These are phyloP conservation scores for Schizopygopsis malacanthus DNA, from an alignment of 2,797 vertebrate species.

Conservation along the genomic window DNA sequence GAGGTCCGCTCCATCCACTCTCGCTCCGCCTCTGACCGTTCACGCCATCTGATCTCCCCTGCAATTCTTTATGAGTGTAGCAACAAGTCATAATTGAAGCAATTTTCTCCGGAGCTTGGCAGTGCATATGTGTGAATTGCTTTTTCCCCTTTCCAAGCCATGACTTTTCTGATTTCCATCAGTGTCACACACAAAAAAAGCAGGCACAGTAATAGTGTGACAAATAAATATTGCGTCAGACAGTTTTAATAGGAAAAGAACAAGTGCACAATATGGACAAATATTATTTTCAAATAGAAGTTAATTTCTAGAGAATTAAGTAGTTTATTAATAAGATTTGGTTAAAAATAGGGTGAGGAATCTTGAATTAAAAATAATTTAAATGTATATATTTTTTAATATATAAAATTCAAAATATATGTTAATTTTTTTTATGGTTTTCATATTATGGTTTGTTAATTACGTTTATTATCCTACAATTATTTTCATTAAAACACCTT, in stretches of 20 bases:
- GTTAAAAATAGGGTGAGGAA: background rate
- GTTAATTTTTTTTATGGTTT: background rate
- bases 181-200: background rate
- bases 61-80: constrained; percentile 24
- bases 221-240: constrained; percentile 1
- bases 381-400: background rate
- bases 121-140: constrained; percentile 31
- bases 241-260: background rate
- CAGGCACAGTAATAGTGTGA: background rate
- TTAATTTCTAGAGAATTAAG: background rate
- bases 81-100: constrained; percentile 39
- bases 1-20: constrained; percentile 70
- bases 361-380: background rate
- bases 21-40: background rate
- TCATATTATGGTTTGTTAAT: too few relatives aligned
- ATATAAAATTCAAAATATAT: background rate
- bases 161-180: constrained; percentile 17
- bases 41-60: constrained; percentile 1
- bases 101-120: constrained; percentile 14
- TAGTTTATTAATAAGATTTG: background rate
- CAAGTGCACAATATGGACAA: background rate
- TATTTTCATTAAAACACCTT: background rate
- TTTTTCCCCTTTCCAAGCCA: constrained; percentile 12
- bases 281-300: background rate
- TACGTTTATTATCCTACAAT: too few relatives aligned